Evolutionary conservation across 2,797 vertebrate species (phyloP).

Genomic region (Amblyraja radiata): DNA sequence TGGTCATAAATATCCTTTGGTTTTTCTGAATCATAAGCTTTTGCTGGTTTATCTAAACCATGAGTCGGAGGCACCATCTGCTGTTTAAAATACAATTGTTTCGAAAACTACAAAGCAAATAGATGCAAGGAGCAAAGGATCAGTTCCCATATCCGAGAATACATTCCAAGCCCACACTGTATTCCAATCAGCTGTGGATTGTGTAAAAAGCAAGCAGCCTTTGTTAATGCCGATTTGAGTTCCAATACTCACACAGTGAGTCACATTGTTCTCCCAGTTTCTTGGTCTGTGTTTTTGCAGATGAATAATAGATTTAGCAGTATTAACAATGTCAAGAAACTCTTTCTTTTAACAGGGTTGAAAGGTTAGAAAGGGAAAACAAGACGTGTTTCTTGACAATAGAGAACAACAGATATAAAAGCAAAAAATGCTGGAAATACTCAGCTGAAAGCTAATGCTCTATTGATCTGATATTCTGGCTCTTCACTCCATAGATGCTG

Average conservation of each 20-base stretch:
- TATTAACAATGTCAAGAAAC: no score
- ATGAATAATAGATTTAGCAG: neutral
- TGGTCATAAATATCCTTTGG: constrained; percentile 42
- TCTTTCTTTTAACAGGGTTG: neutral
- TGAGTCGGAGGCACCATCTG: constrained; percentile 16
- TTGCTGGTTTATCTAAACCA: neutral
- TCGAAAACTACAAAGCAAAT: neutral
- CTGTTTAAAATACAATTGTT: neutral
- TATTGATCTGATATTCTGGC: no score
- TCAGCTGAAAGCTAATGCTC: no score
- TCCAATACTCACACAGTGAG: neutral
- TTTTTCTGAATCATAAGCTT: constrained; percentile 30
- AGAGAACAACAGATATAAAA: no score
- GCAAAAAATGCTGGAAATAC: no score
- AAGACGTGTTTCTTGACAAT: no score
- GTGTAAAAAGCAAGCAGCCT: neutral
- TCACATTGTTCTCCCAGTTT: neutral
- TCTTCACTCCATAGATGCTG: no score
- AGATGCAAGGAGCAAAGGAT: neutral
- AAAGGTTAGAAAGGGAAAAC: neutral
- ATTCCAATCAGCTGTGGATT: neutral
- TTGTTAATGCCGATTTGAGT: neutral
- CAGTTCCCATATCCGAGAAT: neutral
- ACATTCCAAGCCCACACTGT: neutral
- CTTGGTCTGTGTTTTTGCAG: neutral